phyloP scores from a whole-genome alignment of 2,113 vertebrate genomes.

The Benitochromis conjunctus region DNA sequence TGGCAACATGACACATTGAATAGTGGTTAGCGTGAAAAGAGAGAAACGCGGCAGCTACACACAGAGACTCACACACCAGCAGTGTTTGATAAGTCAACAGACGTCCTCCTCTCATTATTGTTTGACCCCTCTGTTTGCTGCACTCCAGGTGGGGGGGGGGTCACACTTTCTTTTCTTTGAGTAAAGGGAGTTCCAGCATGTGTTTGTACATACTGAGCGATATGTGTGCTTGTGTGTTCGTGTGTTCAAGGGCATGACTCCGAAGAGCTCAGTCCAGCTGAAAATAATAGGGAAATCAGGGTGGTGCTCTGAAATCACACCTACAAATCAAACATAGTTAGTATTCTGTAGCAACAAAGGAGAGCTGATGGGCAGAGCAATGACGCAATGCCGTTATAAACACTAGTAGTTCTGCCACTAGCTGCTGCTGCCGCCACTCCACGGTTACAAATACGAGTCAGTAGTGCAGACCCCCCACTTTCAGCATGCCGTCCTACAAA shows the following conservation, averaged over 20 bases:
- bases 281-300: not conserved
- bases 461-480: not conserved
- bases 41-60: not conserved
- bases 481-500: constrained; percentile 8
- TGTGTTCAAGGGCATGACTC: not conserved
- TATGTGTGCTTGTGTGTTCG: not conserved
- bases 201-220: not conserved
- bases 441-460: not conserved
- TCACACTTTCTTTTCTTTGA: constrained; percentile 11
- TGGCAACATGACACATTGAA: constrained; percentile 39
- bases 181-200: not conserved
- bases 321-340: not conserved
- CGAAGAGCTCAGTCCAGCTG: not conserved
- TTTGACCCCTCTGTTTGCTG: constrained; percentile 45
- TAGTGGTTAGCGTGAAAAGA: constrained; percentile 19
- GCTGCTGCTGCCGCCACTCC: not conserved
- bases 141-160: constrained; percentile 18
- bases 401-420: not conserved
- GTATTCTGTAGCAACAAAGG: not conserved
- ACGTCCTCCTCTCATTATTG: constrained; percentile 27
- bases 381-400: not conserved
- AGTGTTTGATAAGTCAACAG: constrained; percentile 52
- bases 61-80: not conserved
- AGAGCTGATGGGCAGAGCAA: not conserved
- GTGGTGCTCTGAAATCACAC: not conserved